phyloP scores from a whole-genome alignment of 2,888 invertebrate genomes.

The Elmis aenea region DNA sequence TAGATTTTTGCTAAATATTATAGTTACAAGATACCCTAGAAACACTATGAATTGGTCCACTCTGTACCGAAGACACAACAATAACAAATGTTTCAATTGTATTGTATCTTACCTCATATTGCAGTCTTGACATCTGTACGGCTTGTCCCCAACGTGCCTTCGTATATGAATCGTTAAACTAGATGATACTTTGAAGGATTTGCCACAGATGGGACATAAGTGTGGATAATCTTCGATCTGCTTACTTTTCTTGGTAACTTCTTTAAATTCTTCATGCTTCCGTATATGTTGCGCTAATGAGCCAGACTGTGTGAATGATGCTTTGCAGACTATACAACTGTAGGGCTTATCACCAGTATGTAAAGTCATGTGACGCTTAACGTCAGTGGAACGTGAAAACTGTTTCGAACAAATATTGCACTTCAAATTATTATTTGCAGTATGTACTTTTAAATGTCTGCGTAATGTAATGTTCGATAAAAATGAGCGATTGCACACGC shows the following conservation, averaged over 20 bases:
- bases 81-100: conserved; percentile 1
- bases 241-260: conserved; percentile 9
- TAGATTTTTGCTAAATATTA: too few relatives aligned
- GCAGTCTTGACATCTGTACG: conserved; percentile 32
- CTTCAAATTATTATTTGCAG: conserved; percentile 21
- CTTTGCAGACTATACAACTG: conserved; percentile 27
- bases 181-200: conserved; percentile 33
- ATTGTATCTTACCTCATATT: conserved; percentile 26
- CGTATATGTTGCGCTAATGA: conserved; percentile 28
- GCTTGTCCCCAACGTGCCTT: conserved; percentile 33
- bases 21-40: too few relatives aligned
- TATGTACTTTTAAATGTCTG: conserved; percentile 29
- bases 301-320: conserved; percentile 32
- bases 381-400: conserved; percentile 30
- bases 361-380: conserved; percentile 33
- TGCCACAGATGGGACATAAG: conserved; percentile 36
- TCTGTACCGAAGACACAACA: too few relatives aligned
- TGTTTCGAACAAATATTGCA: conserved; percentile 27
- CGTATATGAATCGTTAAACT: conserved; percentile 33
- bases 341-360: conserved; percentile 33
- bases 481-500: conserved; percentile 25
- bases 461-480: conserved; percentile 27
- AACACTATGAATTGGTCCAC: too few relatives aligned
- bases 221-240: conserved; percentile 20
- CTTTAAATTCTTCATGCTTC: conserved; percentile 23